Percentiles rank a stretch among this genome's conserved stretches.
phyloP scores from a whole-genome alignment of 2,113 vertebrate genomes.

The Turdus rufiventris region DNA sequence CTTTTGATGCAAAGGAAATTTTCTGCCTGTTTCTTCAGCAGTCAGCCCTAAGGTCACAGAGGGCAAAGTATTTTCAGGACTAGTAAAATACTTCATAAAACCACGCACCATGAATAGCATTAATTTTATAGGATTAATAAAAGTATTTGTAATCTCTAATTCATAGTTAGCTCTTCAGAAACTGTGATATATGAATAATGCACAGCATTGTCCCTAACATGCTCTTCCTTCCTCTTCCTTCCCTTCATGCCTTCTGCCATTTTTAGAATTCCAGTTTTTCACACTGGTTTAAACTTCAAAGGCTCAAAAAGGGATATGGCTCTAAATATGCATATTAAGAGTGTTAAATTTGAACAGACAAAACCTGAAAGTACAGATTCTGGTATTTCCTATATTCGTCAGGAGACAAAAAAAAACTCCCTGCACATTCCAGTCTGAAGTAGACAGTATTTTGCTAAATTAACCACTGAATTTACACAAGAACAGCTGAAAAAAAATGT shows the following conservation, averaged over 20 bases:
- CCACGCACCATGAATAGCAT: neutral
- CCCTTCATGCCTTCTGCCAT: neutral
- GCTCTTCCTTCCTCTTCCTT: neutral
- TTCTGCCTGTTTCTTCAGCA: neutral
- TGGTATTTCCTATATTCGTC: neutral
- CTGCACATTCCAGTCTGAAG: neutral
- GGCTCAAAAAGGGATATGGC: neutral
- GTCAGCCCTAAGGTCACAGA: neutral
- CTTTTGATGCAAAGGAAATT: neutral
- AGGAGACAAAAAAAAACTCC: neutral
- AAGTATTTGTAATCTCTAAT: constrained; percentile 17
- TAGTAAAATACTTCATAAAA: constrained; percentile 6
- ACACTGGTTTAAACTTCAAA: neutral
- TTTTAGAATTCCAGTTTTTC: neutral
- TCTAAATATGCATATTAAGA: neutral
- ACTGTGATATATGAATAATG: neutral
- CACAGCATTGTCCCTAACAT: neutral
- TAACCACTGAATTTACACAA: neutral
- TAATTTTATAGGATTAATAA: neutral
- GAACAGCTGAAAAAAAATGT: neutral
- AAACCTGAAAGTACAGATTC: neutral
- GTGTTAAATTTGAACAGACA: neutral
- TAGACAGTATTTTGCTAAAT: neutral
- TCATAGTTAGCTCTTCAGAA: neutral
- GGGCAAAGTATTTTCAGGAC: neutral